Evolutionary conservation across 1,140 invertebrate genomes (phyloP).

Genomic region (Aethina tumida): DNA sequence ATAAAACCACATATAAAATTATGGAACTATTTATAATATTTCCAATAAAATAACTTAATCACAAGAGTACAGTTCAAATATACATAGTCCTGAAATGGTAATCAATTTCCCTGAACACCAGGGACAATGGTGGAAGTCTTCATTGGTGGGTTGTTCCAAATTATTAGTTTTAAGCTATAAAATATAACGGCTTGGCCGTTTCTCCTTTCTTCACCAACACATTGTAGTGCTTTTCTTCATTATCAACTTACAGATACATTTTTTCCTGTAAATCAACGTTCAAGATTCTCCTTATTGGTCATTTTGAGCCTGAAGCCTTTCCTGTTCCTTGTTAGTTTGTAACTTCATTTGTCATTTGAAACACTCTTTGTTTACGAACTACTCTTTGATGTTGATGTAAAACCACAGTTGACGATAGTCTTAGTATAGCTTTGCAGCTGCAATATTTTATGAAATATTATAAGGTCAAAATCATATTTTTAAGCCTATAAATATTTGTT

Average conservation of each 20-base stretch:
- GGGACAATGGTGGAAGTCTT: conserved; percentile 68
- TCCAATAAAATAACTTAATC: no score
- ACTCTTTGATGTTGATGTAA: conserved; percentile 89
- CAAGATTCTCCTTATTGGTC: conserved; percentile 33
- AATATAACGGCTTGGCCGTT: conserved; percentile 62
- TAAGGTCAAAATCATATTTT: no score
- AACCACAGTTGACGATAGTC: conserved; percentile 90
- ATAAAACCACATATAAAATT: no score
- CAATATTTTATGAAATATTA: no score
- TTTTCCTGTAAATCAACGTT: conserved; percentile 32
- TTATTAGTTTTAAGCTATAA: conserved; percentile 75
- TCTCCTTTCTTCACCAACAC: no score
- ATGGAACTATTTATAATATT: no score
- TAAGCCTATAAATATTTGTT: no score
- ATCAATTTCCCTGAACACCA: conserved; percentile 76
- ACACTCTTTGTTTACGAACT: conserved; percentile 70
- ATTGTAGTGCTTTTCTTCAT: conserved; percentile 3
- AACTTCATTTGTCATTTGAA: conserved; percentile 70
- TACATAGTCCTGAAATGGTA: conserved; percentile 51
- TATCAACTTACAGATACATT: conserved; percentile 20
- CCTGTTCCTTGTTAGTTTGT: conserved; percentile 66
- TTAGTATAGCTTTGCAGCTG: conserved; percentile 92
- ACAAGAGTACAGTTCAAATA: no score
- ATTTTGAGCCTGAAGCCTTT: conserved; percentile 56
- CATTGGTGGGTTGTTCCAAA: conserved; percentile 46